phyloP scores from a whole-genome alignment of 2,113 vertebrate genomes.

The Bufo gargarizans region DNA sequence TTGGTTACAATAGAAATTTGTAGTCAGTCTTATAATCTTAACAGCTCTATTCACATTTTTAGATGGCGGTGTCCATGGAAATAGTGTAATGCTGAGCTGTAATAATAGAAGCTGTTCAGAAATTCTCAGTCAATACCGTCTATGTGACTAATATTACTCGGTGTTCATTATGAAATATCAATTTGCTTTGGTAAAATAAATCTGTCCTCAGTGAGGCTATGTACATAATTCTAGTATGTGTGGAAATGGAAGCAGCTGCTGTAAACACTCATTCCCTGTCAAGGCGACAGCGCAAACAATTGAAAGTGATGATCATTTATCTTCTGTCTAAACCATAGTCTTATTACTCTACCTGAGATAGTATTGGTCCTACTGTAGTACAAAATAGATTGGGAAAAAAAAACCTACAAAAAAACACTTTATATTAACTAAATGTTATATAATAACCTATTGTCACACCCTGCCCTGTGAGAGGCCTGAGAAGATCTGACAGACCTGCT shows the following conservation, averaged over 20 bases:
- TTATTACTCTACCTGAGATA: neutral
- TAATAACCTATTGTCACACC: too few relatives aligned
- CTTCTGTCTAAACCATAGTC: neutral
- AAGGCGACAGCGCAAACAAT: neutral
- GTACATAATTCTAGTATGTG: conserved; percentile 1
- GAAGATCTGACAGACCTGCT: too few relatives aligned
- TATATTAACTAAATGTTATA: too few relatives aligned
- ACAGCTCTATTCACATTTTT: neutral
- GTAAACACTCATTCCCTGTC: neutral
- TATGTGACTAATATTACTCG: neutral
- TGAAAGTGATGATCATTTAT: neutral
- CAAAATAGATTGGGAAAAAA: neutral
- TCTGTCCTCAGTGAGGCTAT: neutral
- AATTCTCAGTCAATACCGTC: neutral
- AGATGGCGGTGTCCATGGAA: neutral
- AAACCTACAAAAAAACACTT: too few relatives aligned
- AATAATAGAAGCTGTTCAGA: neutral
- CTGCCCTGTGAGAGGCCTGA: too few relatives aligned
- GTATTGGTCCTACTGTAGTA: neutral
- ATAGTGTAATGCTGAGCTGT: neutral
- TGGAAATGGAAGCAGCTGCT: conserved; percentile 32
- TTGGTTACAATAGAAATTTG: neutral
- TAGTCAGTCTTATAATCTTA: neutral
- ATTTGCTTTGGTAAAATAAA: conserved; percentile 20
- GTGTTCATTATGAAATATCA: neutral